These are phyloP conservation scores for Eurosta solidaginis DNA, from an alignment of 1,140 invertebrate species.

Conservation along the genomic window DNA sequence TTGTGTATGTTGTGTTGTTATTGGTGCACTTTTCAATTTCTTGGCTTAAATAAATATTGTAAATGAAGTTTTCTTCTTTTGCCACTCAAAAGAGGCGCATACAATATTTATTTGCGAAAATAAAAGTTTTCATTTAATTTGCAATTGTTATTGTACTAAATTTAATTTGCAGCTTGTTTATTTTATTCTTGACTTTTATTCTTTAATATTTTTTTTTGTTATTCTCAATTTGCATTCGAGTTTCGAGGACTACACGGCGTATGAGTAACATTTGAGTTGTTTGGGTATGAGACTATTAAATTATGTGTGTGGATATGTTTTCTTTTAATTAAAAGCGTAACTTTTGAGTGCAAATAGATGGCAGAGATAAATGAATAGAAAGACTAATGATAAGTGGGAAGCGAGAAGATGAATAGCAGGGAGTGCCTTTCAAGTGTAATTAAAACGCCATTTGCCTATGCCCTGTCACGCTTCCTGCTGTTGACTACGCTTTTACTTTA, in stretches of 20 bases:
- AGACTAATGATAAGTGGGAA: no score
- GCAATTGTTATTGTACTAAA: slow-evolving; percentile 13
- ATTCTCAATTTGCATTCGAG: neutral
- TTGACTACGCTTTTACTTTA: neutral
- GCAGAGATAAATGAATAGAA: no score
- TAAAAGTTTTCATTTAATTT: slow-evolving; percentile 21
- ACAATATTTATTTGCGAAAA: no score
- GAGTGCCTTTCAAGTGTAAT: neutral
- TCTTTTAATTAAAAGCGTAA: slow-evolving; percentile 12
- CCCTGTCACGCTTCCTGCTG: neutral
- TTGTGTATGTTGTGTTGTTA: neutral
- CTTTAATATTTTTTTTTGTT: neutral
- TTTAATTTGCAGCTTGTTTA: neutral
- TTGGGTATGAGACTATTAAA: neutral
- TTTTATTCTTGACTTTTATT: neutral
- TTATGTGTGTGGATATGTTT: slow-evolving; percentile 22
- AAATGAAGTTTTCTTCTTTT: slow-evolving; percentile 20
- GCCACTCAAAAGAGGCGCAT: neutral
- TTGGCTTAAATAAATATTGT: slow-evolving; percentile 21
- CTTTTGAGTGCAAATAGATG: neutral
- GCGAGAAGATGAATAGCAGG: neutral
- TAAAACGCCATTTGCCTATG: slow-evolving; percentile 20
- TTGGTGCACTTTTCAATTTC: slow-evolving; percentile 1
- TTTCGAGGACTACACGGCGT: neutral
- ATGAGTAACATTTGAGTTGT: neutral